phyloP scores from a whole-genome alignment of 1,140 invertebrate genomes.

The Yoshiicerus persimilis region DNA sequence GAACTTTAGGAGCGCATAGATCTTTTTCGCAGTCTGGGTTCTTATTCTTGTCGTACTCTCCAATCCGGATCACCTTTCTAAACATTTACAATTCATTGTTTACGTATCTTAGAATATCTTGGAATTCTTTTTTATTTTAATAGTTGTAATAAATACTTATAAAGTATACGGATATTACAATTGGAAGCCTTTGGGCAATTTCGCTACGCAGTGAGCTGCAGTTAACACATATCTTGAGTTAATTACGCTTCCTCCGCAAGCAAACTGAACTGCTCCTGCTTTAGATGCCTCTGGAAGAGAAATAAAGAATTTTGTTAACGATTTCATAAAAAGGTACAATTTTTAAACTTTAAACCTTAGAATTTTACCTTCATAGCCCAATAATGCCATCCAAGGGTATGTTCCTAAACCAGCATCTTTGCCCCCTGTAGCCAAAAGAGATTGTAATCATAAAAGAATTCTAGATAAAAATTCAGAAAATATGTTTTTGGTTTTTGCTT shows the following conservation, averaged over 20 bases:
- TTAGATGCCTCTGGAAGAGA: background rate
- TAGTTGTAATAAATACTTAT: background rate
- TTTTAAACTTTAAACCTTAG: background rate
- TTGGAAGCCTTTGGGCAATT: background rate
- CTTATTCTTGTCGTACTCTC: constrained; percentile 36
- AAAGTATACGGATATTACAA: background rate
- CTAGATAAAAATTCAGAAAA: background rate
- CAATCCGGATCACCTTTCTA: constrained; percentile 24
- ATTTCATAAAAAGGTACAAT: background rate
- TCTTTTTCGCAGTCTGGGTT: constrained; percentile 15
- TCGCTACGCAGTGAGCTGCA: background rate
- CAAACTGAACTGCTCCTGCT: background rate
- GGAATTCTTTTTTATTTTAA: too few relatives aligned
- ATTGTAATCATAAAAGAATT: background rate
- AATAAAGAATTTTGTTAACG: background rate
- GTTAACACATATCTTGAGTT: background rate
- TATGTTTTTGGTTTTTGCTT: background rate
- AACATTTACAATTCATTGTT: background rate
- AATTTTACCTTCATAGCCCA: constrained; percentile 14
- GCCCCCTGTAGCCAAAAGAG: background rate
- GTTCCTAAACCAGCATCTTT: constrained; percentile 28
- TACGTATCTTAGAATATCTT: too few relatives aligned
- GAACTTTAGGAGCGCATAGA: constrained; percentile 60
- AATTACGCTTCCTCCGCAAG: background rate
- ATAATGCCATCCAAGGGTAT: constrained; percentile 22